Conservation (phyloP, 1,140 invertebrate genomes). For the Meteorus sp. region DNA sequence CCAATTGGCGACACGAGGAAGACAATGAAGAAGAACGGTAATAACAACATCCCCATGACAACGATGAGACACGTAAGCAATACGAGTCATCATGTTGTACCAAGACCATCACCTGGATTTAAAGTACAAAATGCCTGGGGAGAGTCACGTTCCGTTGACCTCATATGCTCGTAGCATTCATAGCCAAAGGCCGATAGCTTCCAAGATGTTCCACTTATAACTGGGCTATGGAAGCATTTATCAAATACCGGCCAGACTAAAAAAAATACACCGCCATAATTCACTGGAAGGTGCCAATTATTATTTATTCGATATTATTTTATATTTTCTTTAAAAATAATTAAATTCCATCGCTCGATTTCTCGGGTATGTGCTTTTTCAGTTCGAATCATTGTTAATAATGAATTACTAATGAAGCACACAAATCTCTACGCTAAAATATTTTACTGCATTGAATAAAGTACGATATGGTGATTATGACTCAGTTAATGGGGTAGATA, state of each 20-base stretch:
- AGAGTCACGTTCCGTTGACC: constrained; percentile 42
- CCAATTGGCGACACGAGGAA: constrained; percentile 34
- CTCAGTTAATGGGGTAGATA: too few species aligned
- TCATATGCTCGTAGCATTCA: constrained; percentile 50
- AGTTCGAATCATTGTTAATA: too few species aligned
- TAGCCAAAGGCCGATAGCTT: constrained; percentile 47
- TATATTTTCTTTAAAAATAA: too few species aligned
- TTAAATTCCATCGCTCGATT: too few species aligned
- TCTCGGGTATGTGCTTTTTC: too few species aligned
- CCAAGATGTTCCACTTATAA: constrained; percentile 50
- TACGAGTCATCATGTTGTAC: constrained; percentile 42
- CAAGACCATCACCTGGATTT: constrained; percentile 39
- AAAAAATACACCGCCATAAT: neutral
- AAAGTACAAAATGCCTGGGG: constrained; percentile 48
- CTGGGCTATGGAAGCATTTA: constrained; percentile 49
- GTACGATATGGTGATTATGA: too few species aligned
- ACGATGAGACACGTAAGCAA: constrained; percentile 37
- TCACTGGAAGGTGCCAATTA: neutral
- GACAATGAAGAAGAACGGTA: constrained; percentile 24
- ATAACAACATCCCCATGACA: constrained; percentile 43
- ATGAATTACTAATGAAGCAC: too few species aligned
- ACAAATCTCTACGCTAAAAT: too few species aligned
- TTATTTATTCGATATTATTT: neutral
- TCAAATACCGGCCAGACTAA: constrained; percentile 34
- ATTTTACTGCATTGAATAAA: too few species aligned